phyloP scores from a whole-genome alignment of 2,113 vertebrate species.

The Ochotona curzoniae region DNA sequence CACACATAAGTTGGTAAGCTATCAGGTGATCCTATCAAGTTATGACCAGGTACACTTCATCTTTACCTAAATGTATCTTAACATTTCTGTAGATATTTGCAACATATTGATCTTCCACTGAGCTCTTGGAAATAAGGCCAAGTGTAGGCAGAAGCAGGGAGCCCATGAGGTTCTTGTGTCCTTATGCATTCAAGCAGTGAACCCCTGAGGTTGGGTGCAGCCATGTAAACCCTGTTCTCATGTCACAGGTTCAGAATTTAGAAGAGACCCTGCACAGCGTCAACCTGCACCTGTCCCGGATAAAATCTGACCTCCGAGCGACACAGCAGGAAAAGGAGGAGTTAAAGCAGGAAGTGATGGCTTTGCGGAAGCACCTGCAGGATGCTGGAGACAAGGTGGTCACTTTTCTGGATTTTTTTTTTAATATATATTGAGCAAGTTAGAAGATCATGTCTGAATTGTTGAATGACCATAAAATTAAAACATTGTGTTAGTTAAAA shows the following conservation, averaged over 20 bases:
- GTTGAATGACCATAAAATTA: constrained; percentile 14
- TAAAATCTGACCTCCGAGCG: constrained; percentile 89
- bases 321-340: constrained; percentile 92
- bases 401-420: no score
- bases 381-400: constrained; percentile 89
- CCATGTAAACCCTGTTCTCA: not conserved
- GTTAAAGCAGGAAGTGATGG: constrained; percentile 89
- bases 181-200: not conserved
- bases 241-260: constrained; percentile 87
- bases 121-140: not conserved
- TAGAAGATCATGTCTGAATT: constrained; percentile 20
- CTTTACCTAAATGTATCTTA: constrained; percentile 9
- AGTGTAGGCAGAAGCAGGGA: not conserved
- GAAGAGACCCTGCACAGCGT: constrained; percentile 89
- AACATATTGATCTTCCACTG: not conserved
- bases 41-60: not conserved
- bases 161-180: not conserved
- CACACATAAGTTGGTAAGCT: not conserved
- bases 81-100: not conserved
- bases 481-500: constrained; percentile 7
- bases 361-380: constrained; percentile 91
- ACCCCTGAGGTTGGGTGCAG: not conserved
- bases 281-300: constrained; percentile 87
- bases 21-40: not conserved
- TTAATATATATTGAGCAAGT: not conserved